These are phyloP conservation scores for Caprella mutica DNA, from an alignment of 2,888 invertebrate species.

Conservation along the genomic window DNA sequence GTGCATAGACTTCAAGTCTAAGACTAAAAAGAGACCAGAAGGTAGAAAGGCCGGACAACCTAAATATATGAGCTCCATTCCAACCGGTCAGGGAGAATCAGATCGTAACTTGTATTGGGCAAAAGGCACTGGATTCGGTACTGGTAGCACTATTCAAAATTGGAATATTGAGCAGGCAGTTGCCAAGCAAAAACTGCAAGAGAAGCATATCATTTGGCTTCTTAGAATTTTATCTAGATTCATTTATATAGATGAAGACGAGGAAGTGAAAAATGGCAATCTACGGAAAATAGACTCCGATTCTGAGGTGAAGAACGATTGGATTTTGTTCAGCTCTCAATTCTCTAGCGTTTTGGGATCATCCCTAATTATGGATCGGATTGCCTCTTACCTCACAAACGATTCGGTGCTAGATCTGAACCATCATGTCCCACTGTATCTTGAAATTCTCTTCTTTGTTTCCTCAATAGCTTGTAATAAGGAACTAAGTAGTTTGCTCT, in stretches of 20 bases:
- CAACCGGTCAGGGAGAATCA: conserved; percentile 34
- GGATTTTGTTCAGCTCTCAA: no score
- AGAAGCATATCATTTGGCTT: conserved; percentile 81
- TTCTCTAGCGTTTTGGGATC: no score
- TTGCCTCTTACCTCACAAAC: conserved; percentile 80
- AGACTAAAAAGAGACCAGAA: background rate
- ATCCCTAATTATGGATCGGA: conserved; percentile 74
- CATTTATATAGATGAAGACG: conserved; percentile 64
- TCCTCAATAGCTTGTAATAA: conserved; percentile 59
- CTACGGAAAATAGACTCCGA: no score
- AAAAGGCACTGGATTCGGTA: conserved; percentile 92
- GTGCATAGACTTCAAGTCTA: background rate
- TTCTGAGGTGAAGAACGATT: no score
- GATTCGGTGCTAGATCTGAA: conserved; percentile 95
- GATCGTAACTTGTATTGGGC: conserved; percentile 80
- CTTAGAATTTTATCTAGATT: conserved; percentile 70
- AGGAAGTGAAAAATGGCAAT: no score
- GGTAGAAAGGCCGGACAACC: background rate
- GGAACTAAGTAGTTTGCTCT: conserved; percentile 52
- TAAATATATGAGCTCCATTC: conserved; percentile 43
- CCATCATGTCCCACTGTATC: conserved; percentile 86
- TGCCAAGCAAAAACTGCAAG: conserved; percentile 74
- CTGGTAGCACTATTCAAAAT: conserved; percentile 85
- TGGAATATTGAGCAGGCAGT: conserved; percentile 97
- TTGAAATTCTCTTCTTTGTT: conserved; percentile 67